phyloP scores from a whole-genome alignment of 2,113 vertebrate genomes.

The Sisor rabdophorus region DNA sequence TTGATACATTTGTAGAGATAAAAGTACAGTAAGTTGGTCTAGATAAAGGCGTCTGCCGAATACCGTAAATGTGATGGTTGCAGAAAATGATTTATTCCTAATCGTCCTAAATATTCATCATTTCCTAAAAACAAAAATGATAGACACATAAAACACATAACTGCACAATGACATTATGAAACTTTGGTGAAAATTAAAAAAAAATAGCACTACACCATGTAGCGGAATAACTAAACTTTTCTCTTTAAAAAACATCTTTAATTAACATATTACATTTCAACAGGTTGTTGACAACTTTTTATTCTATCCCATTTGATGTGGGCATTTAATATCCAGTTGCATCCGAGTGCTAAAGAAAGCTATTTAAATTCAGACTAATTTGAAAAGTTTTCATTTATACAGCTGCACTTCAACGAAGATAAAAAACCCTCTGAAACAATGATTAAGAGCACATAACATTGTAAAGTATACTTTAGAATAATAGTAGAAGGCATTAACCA shows the following conservation, averaged over 20 bases:
- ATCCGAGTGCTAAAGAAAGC: conserved; percentile 11
- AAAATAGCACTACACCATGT: background rate
- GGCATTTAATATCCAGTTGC: conserved; percentile 2
- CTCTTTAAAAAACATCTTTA: background rate
- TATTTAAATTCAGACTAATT: conserved; percentile 11
- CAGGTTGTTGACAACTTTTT: background rate
- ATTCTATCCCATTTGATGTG: background rate
- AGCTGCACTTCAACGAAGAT: background rate
- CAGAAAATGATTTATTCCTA: background rate
- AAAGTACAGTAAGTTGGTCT: no score
- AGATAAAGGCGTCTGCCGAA: no score
- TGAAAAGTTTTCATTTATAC: conserved; percentile 2
- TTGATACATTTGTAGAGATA: no score
- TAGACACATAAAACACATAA: background rate
- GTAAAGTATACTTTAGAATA: background rate
- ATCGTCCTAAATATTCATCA: background rate
- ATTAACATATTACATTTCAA: conserved; percentile 16
- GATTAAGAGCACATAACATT: background rate
- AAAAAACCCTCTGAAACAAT: background rate
- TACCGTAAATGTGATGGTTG: background rate
- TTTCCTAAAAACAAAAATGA: background rate
- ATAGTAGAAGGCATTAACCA: background rate
- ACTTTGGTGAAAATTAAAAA: background rate
- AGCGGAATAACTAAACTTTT: conserved; percentile 5
- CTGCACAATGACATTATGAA: background rate